These are phyloP conservation scores for Dryococelus australis DNA, from an alignment of 2,888 invertebrate genomes.

Conservation along the genomic window DNA sequence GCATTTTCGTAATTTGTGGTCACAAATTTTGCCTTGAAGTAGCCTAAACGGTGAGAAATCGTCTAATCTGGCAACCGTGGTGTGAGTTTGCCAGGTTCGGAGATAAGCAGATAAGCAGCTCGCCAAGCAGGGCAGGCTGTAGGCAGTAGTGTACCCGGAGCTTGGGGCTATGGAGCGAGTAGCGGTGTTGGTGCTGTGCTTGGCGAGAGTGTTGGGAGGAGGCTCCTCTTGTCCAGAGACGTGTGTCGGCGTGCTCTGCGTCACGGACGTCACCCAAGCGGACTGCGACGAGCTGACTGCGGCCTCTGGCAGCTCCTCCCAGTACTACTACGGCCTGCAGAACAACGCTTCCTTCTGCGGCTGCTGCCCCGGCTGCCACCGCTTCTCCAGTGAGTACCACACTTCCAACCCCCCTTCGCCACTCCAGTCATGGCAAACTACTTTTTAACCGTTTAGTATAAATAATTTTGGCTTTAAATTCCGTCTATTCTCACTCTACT, in stretches of 20 bases:
- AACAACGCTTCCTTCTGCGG: constrained; percentile 18
- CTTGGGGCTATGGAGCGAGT: not conserved
- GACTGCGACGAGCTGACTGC: not conserved
- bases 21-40: too few relatives aligned
- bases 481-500: too few relatives aligned
- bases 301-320: not conserved
- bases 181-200: not conserved
- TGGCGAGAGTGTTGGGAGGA: not conserved
- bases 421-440: not conserved
- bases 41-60: too few relatives aligned
- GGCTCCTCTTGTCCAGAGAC: constrained; percentile 1
- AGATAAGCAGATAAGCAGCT: too few relatives aligned
- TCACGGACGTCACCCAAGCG: constrained; percentile 30
- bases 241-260: constrained; percentile 23
- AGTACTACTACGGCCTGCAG: not conserved
- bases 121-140: too few relatives aligned
- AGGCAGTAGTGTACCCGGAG: too few relatives aligned
- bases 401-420: too few relatives aligned
- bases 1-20: too few relatives aligned
- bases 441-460: too few relatives aligned
- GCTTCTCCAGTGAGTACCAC: constrained; percentile 29
- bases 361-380: constrained; percentile 37
- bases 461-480: too few relatives aligned
- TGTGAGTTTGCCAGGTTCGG: too few relatives aligned
- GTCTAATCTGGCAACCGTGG: too few relatives aligned